Conservation (phyloP, 2,113 vertebrate genomes). For the Clupea harengus region DNA sequence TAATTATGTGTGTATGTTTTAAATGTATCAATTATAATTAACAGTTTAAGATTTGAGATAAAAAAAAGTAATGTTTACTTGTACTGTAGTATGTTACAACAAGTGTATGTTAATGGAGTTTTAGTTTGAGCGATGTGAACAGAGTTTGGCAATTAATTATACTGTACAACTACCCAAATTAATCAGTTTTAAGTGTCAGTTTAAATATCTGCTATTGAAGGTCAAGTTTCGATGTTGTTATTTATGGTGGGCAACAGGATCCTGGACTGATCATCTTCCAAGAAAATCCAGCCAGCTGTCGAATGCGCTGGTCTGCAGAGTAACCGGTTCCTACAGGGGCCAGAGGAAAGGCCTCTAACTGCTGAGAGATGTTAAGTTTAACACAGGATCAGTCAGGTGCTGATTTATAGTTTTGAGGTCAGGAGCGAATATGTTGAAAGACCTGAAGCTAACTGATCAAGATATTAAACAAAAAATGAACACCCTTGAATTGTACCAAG, state of each 20-base stretch:
- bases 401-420: constrained; percentile 41
- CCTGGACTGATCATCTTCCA: constrained; percentile 46
- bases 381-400: constrained; percentile 38
- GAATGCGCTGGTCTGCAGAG: constrained; percentile 31
- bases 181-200: constrained; percentile 12
- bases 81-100: background rate
- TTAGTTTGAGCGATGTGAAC: background rate
- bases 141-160: background rate
- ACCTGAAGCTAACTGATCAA: background rate
- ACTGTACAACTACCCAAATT: background rate
- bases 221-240: constrained; percentile 31
- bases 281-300: constrained; percentile 55
- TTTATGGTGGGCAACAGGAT: constrained; percentile 46
- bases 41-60: background rate
- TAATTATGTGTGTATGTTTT: background rate
- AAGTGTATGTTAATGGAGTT: background rate
- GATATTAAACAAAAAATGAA: constrained; percentile 5
- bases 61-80: background rate
- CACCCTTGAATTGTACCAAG: constrained; percentile 2
- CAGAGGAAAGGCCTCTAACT: constrained; percentile 8
- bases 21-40: background rate
- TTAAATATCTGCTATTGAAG: constrained; percentile 29
- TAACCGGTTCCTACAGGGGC: constrained; percentile 30
- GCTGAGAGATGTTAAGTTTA: constrained; percentile 50
- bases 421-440: constrained; percentile 28